Conservation (phyloP, 2,888 invertebrate species). For the Odontomyia ornata region DNA sequence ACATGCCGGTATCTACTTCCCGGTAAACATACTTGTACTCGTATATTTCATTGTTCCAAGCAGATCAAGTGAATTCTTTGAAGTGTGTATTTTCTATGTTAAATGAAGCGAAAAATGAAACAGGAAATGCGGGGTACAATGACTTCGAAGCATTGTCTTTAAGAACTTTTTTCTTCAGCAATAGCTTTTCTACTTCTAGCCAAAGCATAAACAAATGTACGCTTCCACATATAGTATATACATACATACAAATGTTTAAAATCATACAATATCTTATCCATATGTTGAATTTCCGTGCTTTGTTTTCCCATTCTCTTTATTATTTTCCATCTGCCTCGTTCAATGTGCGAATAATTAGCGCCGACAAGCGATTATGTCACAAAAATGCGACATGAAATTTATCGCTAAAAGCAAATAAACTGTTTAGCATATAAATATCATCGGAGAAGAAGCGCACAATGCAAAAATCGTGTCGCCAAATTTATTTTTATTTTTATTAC, state of each 20-base stretch:
- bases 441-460: background rate
- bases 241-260: no score
- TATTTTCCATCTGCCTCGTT: no score
- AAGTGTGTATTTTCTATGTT: background rate
- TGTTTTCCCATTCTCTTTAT: background rate
- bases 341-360: background rate
- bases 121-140: constrained; percentile 6
- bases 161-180: background rate
- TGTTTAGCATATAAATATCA: background rate
- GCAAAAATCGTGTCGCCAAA: no score
- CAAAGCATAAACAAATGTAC: no score
- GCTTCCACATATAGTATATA: no score
- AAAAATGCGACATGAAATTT: background rate
- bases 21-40: no score
- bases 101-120: constrained; percentile 17
- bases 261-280: background rate
- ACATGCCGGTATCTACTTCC: no score
- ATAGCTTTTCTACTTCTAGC: background rate
- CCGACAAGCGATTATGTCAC: background rate
- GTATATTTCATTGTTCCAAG: background rate
- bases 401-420: background rate
- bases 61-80: constrained; percentile 9
- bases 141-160: background rate
- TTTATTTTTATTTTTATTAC: no score
- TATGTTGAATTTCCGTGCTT: constrained; percentile 10